Conservation (phyloP, 2,113 vertebrate species). For the cat (Felis catus) region DNA sequence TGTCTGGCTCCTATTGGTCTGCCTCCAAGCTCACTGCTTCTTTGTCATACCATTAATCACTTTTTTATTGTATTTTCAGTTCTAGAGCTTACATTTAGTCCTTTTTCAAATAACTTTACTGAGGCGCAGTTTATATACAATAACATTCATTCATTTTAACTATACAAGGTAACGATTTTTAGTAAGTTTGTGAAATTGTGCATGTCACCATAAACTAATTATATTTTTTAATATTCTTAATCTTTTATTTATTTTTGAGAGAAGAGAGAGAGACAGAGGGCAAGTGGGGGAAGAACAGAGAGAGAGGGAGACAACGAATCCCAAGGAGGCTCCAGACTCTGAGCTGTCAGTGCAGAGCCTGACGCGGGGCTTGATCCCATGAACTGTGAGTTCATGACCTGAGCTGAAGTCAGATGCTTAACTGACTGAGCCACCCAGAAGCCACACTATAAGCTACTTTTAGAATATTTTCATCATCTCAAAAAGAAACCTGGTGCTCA, state of each 20-base stretch:
- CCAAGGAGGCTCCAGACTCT: no score
- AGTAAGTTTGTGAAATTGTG: neutral
- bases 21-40: neutral
- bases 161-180: neutral
- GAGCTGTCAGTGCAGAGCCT: no score
- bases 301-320: no score
- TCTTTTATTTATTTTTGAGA: no score
- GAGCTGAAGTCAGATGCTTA: no score
- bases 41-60: neutral
- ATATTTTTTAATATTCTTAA: neutral
- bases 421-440: no score
- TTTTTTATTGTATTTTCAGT: neutral
- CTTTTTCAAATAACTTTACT: neutral
- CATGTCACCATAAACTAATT: neutral
- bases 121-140: neutral
- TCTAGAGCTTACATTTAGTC: neutral
- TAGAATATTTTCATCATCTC: neutral
- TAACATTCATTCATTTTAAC: neutral
- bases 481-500: neutral
- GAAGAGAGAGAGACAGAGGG: no score
- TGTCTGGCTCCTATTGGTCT: neutral
- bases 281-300: no score
- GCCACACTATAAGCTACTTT: neutral
- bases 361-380: no score
- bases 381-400: no score